Evolutionary conservation across 2,797 vertebrate genomes (phyloP).

Genomic region (Eulemur mongoz): DNA sequence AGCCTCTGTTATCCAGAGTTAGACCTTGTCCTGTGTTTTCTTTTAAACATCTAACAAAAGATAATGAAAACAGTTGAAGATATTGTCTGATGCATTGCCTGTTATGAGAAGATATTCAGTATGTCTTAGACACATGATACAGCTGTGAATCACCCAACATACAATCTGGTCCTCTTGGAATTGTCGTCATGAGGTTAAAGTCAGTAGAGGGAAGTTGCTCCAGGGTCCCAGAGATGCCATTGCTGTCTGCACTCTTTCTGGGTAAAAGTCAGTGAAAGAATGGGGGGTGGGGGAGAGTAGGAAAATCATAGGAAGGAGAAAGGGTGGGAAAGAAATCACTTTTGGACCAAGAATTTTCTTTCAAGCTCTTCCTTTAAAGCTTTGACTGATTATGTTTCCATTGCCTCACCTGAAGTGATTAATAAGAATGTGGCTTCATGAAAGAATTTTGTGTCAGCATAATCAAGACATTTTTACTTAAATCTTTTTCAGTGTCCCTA

Average conservation of each 20-base stretch:
- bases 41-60: conserved; percentile 46
- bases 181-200: conserved; percentile 11
- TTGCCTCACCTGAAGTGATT: conserved; percentile 75
- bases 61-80: not conserved
- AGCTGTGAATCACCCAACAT: conserved; percentile 39
- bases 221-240: not conserved
- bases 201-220: not conserved
- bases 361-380: conserved; percentile 6
- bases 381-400: conserved; percentile 68
- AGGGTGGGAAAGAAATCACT: not conserved
- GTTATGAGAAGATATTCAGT: conserved; percentile 35
- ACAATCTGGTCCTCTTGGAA: not conserved
- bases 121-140: not conserved
- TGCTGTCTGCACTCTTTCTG: not conserved
- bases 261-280: conserved; percentile 40
- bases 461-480: conserved; percentile 68
- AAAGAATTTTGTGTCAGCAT: conserved; percentile 52
- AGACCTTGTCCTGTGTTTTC: not conserved
- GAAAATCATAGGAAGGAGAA: not conserved
- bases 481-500: conserved; percentile 54
- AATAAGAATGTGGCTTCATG: conserved; percentile 43
- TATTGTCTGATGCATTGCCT: not conserved
- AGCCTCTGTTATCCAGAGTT: not conserved
- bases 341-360: conserved; percentile 62
- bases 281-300: too few relatives aligned